These are phyloP conservation scores for Gnatocerus cornutus DNA, from an alignment of 2,888 invertebrate genomes.

Conservation along the genomic window DNA sequence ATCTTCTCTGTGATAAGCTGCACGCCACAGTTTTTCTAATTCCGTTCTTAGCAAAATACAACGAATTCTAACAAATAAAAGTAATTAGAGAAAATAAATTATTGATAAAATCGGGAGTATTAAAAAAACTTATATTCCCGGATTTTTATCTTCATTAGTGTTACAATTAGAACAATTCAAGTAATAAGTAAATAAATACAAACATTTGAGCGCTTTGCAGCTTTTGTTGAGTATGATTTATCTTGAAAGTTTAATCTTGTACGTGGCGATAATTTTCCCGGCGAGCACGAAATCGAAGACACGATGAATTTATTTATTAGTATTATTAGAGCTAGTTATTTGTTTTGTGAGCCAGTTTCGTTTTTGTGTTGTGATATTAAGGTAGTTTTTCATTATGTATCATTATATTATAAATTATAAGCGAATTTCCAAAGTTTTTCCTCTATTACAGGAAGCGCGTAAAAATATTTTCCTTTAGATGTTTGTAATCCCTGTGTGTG, in stretches of 20 bases:
- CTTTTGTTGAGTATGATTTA: constrained; percentile 14
- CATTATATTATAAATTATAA: too few relatives aligned
- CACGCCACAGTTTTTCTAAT: constrained; percentile 34
- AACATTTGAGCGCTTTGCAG: constrained; percentile 11
- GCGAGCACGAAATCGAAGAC: neutral
- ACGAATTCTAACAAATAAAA: constrained; percentile 19
- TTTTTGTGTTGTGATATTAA: too few relatives aligned
- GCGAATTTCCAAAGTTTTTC: constrained; percentile 1
- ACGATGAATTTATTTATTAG: constrained; percentile 1
- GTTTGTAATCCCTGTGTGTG: constrained; percentile 34
- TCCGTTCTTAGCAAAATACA: constrained; percentile 17
- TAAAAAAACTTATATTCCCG: constrained; percentile 13
- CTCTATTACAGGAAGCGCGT: constrained; percentile 8
- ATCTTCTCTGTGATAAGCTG: constrained; percentile 33
- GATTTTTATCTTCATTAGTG: constrained; percentile 8
- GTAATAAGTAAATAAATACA: neutral
- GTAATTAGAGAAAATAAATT: constrained; percentile 15
- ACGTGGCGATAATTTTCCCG: constrained; percentile 10
- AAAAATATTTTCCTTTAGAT: constrained; percentile 34
- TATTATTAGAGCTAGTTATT: neutral
- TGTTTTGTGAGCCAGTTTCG: neutral
- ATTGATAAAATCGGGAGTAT: constrained; percentile 2
- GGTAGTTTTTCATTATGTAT: too few relatives aligned
- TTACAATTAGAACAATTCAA: constrained; percentile 4
- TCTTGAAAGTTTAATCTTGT: constrained; percentile 18